Evolutionary conservation across 2,888 invertebrate species (phyloP).

Genomic region (Ochlodes sylvanus): DNA sequence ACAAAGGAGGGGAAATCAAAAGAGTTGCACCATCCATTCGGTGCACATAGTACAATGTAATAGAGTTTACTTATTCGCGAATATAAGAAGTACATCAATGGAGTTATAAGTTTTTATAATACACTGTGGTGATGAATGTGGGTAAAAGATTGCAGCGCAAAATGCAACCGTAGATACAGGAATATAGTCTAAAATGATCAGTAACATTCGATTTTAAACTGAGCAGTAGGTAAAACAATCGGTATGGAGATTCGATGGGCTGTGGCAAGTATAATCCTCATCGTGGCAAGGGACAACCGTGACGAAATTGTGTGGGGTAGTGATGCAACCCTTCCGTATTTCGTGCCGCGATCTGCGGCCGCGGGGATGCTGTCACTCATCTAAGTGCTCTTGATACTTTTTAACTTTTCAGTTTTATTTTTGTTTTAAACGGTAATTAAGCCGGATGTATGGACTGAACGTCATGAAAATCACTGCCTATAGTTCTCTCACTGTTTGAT

Average conservation of each 20-base stretch:
- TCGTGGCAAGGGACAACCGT: conserved; percentile 65
- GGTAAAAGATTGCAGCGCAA: not conserved
- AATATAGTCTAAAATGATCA: conserved; percentile 50
- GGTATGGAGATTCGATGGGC: conserved; percentile 41
- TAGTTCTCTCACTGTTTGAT: too few relatives aligned
- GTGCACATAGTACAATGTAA: conserved; percentile 23
- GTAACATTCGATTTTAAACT: not conserved
- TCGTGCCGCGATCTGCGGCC: conserved; percentile 70
- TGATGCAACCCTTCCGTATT: conserved; percentile 77
- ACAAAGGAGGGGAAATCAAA: conserved; percentile 57
- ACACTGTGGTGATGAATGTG: conserved; percentile 34
- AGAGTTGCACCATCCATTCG: conserved; percentile 40
- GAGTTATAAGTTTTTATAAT: conserved; percentile 42
- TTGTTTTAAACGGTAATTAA: not conserved
- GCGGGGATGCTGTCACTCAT: conserved; percentile 58
- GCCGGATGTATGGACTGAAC: too few relatives aligned
- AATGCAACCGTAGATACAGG: conserved; percentile 26
- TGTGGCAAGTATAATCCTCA: conserved; percentile 41
- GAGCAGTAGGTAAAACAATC: conserved; percentile 39
- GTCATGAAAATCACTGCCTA: too few relatives aligned
- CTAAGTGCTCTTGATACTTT: conserved; percentile 53
- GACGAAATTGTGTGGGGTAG: conserved; percentile 66
- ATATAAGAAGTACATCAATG: conserved; percentile 31
- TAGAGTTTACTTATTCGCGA: not conserved
- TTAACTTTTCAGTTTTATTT: not conserved